Evolutionary conservation across 2,888 invertebrate species (phyloP).

Genomic region (Lasioglossum vierecki): DNA sequence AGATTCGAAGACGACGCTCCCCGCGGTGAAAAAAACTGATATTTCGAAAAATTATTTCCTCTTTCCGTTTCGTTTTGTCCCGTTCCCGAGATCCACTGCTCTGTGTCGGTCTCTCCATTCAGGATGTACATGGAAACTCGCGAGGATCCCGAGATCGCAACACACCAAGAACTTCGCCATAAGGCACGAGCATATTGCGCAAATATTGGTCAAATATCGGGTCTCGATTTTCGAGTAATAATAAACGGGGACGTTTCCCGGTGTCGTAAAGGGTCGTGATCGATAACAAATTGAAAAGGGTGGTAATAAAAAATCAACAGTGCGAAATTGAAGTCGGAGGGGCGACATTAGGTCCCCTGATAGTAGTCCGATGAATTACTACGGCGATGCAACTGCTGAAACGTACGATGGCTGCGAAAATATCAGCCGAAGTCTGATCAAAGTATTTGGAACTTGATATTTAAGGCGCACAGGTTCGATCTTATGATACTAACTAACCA

Average conservation of each 20-base stretch:
- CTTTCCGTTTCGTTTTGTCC: neutral
- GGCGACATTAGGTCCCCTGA: neutral
- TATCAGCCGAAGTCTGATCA: too few relatives aligned
- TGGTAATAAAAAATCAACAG: constrained; percentile 28
- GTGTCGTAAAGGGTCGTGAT: neutral
- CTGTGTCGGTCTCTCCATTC: neutral
- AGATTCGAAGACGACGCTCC: neutral
- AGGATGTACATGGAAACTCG: neutral
- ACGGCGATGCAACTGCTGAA: neutral
- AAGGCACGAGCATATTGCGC: constrained; percentile 17
- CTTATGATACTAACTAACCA: too few relatives aligned
- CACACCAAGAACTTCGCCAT: neutral
- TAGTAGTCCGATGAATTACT: neutral
- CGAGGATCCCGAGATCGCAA: neutral
- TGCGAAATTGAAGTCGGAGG: neutral
- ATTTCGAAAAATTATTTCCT: constrained; percentile 24
- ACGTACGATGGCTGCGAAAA: too few relatives aligned
- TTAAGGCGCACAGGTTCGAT: too few relatives aligned
- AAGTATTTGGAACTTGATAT: too few relatives aligned
- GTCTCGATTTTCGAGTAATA: constrained; percentile 36
- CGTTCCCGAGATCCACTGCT: neutral
- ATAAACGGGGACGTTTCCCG: constrained; percentile 18
- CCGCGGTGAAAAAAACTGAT: neutral
- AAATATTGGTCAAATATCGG: constrained; percentile 42
- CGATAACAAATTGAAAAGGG: constrained; percentile 17